Conservation (phyloP, 2,888 invertebrate species). For the Vannuccia rotundouncinata region DNA sequence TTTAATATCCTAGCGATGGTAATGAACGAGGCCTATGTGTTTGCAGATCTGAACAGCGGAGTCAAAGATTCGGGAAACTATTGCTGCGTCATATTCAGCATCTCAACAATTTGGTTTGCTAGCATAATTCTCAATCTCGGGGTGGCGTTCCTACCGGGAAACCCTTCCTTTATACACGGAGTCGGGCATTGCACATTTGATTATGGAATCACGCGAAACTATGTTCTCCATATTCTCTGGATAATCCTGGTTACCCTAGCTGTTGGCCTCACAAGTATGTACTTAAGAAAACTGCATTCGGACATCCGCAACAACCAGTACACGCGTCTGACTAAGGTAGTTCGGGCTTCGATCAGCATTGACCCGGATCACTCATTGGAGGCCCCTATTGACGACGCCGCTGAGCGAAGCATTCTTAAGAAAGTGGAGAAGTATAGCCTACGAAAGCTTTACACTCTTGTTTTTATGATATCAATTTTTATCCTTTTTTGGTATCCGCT, state of each 20-base stretch:
- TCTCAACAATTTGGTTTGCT: slow-evolving; percentile 87
- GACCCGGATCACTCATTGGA: slow-evolving; percentile 1
- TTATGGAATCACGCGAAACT: slow-evolving; percentile 77
- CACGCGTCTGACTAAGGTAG: slow-evolving; percentile 24
- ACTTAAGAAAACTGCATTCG: slow-evolving; percentile 70
- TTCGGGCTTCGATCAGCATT: slow-evolving; percentile 19
- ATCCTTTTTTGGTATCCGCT: slow-evolving; percentile 82
- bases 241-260: slow-evolving; percentile 79
- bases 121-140: slow-evolving; percentile 82
- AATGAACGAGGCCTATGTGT: slow-evolving; percentile 53
- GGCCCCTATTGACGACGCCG: slow-evolving; percentile 32
- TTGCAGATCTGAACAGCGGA: slow-evolving; percentile 44
- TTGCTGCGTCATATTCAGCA: slow-evolving; percentile 75
- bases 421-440: slow-evolving; percentile 40
- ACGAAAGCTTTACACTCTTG: slow-evolving; percentile 41
- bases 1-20: slow-evolving; percentile 70
- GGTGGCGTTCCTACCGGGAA: slow-evolving; percentile 54
- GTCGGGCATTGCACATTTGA: slow-evolving; percentile 77
- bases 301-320: slow-evolving; percentile 46
- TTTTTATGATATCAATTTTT: slow-evolving; percentile 59
- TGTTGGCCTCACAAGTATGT: slow-evolving; percentile 73
- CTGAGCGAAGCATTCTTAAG: slow-evolving; percentile 41
- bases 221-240: slow-evolving; percentile 82
- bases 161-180: slow-evolving; percentile 60
- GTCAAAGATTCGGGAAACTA: slow-evolving; percentile 46